Base-by-base conservation (phyloP, 1,140 invertebrate species). In the Antheraea pernyi region DNA sequence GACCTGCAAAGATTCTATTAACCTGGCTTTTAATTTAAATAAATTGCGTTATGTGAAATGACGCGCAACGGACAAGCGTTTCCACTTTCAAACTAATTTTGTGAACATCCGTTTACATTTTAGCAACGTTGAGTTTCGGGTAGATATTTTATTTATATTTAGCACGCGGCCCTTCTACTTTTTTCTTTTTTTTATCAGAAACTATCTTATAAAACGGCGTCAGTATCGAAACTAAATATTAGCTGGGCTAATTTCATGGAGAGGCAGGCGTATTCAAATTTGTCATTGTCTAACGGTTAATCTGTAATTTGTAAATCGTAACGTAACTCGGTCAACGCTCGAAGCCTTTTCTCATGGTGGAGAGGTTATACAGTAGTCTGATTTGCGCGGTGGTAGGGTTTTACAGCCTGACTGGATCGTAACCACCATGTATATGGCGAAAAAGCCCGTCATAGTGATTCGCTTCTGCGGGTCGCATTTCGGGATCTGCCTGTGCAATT, bases 11-110 rank as follows among this genome's bases (percentile, higher is more conserved):
- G 37, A 37, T 63, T 63, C 22, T 37, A 63, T 63, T 63, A 63
- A 63, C 3, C 11, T 22, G 7, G 11, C n/a, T 63, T 63, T 63
- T 10, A 63, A 63, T 63, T 63, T 63, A n/a, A 63, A 63, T 63
- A 63, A 8, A 37, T 53, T 37, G 61, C 61, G 36, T 63, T 63
- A 63, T 63, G 61, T 63, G 46, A 37, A 63, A 63, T 63, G 61
- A 63, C n/a, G 19, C 61, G 61, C 37, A 63, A 37, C 61, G 61
- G 46, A 53, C 46, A 53, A 53, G 46, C 10, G 16, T 53, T 53
- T 53, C 16, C 46, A 16, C 46, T 63, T 63, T 63, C 11, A 63
- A 63, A 30, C 61, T 18, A 63, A 63, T 63, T 63, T 63, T 37
- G 13, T 36, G 30, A 63, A 63, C 30, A 30, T 63, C 30, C 19